These are phyloP conservation scores for Listronotus bonariensis DNA, from an alignment of 1,140 invertebrate genomes.

Conservation along the genomic window DNA sequence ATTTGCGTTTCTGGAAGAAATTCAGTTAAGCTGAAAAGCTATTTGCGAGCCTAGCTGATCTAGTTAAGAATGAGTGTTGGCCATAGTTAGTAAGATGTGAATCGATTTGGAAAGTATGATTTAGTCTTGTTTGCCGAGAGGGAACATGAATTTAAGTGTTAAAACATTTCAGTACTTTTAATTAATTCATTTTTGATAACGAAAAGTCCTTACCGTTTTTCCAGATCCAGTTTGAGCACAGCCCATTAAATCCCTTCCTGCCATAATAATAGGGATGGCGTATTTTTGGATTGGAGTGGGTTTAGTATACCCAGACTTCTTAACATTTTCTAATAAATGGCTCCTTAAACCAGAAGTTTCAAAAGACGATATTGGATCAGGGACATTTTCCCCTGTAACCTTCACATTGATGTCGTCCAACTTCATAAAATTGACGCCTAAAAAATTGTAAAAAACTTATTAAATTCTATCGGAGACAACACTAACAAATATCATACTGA, in stretches of 20 bases:
- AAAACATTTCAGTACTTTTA: no score
- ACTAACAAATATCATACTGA: no score
- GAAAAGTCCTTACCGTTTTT: conserved; percentile 61
- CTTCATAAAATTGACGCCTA: conserved; percentile 85
- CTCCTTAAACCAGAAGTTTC: conserved; percentile 69
- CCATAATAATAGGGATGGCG: conserved; percentile 81
- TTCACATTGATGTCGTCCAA: conserved; percentile 84
- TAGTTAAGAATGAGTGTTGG: no score
- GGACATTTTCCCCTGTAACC: conserved; percentile 73
- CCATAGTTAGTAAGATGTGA: no score
- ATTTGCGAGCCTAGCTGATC: no score
- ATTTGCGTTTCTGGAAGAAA: no score
- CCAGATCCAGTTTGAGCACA: conserved; percentile 98
- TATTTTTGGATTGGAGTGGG: conserved; percentile 95
- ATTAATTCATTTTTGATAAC: background rate
- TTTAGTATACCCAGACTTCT: conserved; percentile 78
- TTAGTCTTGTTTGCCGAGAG: no score
- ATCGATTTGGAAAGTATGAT: no score
- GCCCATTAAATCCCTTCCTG: conserved; percentile 88
- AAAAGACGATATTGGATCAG: conserved; percentile 70
- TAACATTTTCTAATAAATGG: conserved; percentile 77
- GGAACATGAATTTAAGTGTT: no score
- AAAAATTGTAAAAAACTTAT: background rate
- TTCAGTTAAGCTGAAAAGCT: no score
- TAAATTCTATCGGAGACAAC: no score